Evolutionary conservation across 1,140 invertebrate species (phyloP), one percentile per base, ranked within the genome.

Genomic region (Helicoverpa zea): DNA sequence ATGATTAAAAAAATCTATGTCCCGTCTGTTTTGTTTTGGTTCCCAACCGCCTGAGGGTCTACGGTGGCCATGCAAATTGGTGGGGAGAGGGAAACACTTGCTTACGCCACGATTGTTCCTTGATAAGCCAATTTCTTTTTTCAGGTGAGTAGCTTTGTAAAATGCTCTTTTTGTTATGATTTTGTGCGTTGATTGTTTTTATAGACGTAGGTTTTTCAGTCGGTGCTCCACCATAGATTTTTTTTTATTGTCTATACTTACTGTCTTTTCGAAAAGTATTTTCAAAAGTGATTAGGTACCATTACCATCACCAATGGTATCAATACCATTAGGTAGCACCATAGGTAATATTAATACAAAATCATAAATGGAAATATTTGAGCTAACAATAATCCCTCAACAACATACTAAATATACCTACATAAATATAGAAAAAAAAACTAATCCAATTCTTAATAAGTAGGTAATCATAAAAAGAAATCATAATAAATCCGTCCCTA

Each of bases 401-500:
- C 35, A 35, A 35, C 9, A 5, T 43, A 5, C 5, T 9, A n/a
- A n/a, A n/a, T n/a, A 43, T 1, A 43, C 0, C 3, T 3, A 49
- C 13, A 47, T 47, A 75, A 47, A 75, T 52, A 51, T 9, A 61
- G 23, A 72, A 54, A 52, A n/a, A 47, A 52, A 54, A 54, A 54
- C 30, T 43, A 58, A 29, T 58, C 11, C 29, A 76, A 59, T 5
- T 43, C 35, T 43, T 43, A 74, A 82, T 79, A 79, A 79, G 54
- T 35, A 18, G 35, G 35, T 43, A 43, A 43, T 43, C 35, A 43
- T 43, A 23, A 73, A 91, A 90, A 90, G 87, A 89, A 87, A 87
- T 89, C 91, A 94, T 92, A 93, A 94, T 93, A 94, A 93, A 92
- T 94, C 84, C 90, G 80, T 84, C 88, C 84, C 85, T 84, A 89